Conservation (phyloP, 2,113 vertebrate genomes). For the Martes martes region DNA sequence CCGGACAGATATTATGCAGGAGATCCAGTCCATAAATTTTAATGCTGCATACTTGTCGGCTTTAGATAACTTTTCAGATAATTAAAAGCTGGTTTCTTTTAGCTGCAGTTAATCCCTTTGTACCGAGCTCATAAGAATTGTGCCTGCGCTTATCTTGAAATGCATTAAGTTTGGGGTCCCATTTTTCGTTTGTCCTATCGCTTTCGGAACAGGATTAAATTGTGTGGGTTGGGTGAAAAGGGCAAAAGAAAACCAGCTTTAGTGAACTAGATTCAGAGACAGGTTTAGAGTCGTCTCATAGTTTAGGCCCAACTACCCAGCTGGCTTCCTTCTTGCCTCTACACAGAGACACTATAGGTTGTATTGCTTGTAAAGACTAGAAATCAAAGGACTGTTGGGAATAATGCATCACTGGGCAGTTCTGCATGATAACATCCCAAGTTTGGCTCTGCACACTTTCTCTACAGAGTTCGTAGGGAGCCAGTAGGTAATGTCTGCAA, state of each 20-base stretch:
- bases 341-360: neutral
- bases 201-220: neutral
- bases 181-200: neutral
- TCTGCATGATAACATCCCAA: neutral
- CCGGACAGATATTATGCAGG: neutral
- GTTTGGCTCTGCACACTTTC: slow-evolving; percentile 24
- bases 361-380: neutral
- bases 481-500: neutral
- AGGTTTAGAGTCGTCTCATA: neutral
- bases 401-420: neutral
- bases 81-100: slow-evolving; percentile 29
- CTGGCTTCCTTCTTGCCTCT: neutral
- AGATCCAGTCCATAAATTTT: neutral
- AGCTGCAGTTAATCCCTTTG: neutral
- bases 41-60: neutral
- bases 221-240: neutral
- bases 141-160: slow-evolving; percentile 13
- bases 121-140: neutral
- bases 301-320: neutral
- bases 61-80: slow-evolving; percentile 42
- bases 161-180: neutral
- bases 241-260: neutral
- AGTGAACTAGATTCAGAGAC: neutral
- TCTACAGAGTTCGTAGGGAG: neutral
- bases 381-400: neutral